Conservation (phyloP, 2,888 invertebrate genomes). For the Andrena chrysosceles region DNA sequence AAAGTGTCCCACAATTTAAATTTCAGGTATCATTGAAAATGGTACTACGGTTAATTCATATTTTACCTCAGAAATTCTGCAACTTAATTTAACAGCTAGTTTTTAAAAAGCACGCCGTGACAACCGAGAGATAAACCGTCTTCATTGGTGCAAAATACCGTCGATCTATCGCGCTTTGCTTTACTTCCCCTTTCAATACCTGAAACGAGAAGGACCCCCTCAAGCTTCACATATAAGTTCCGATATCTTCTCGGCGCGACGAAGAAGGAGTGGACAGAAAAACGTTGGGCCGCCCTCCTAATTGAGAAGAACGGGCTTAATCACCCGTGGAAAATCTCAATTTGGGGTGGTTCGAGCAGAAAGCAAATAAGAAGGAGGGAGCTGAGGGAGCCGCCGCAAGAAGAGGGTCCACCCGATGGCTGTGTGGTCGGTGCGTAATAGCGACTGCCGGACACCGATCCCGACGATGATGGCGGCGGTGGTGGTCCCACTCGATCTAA, state of each 20-base stretch:
- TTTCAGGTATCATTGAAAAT: too few relatives aligned
- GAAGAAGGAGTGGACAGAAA: slow-evolving; percentile 37
- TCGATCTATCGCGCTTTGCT: not conserved
- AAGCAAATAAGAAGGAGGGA: slow-evolving; percentile 83
- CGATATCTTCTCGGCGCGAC: slow-evolving; percentile 8
- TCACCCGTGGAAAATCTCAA: slow-evolving; percentile 84
- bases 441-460: slow-evolving; percentile 21
- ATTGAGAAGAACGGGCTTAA: slow-evolving; percentile 82
- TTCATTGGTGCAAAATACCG: not conserved
- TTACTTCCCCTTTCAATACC: not conserved
- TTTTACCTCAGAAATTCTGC: too few relatives aligned
- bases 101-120: too few relatives aligned
- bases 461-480: slow-evolving; percentile 62
- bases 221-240: not conserved
- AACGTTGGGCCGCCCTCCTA: slow-evolving; percentile 71
- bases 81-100: too few relatives aligned
- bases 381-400: slow-evolving; percentile 48
- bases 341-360: slow-evolving; percentile 81
- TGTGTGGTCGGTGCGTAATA: slow-evolving; percentile 40
- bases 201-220: not conserved
- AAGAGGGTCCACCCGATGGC: slow-evolving; percentile 51
- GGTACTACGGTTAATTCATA: too few relatives aligned
- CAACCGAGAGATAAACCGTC: too few relatives aligned
- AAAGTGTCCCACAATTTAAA: too few relatives aligned
- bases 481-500: slow-evolving; percentile 81